Base-by-base conservation (phyloP, 2,888 invertebrate species). In the Spialia ferax region DNA sequence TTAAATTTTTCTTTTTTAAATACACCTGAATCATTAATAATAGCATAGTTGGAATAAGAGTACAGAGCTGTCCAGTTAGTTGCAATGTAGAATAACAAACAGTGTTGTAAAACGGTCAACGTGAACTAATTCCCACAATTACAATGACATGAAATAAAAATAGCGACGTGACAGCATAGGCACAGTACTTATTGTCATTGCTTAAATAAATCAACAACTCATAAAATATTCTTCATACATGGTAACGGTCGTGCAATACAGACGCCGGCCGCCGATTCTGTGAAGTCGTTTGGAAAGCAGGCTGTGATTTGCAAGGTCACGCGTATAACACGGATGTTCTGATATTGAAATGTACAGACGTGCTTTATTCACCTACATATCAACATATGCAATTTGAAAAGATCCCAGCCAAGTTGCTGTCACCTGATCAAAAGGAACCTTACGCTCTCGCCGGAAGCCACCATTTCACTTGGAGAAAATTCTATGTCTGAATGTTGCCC, bases 291-390 rank as follows among this genome's bases (percentile, higher is more conserved):
- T 93, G 91, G 93, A 93, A 93, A 93, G 93, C 93, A 91, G 93
- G 90, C 89, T 91, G 93, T 93, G 93, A 93, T 93, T 93, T 93
- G 93, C 93, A 93, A 93, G 93, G 93, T 93, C 93, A 93, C 92
- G 90, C 89, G 91, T 88, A 93, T 93, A 92, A 93, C 93, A 93
- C 93, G 93, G 93, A 93, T 93, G 93, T 93, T 92, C 92, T 92
- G 91, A 93, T 93, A 93, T 93, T 93, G 91, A 89, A 93, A 93
- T 93, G 92, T 91, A 91, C 87, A 92, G 89, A 90, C 93, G 88
- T 93, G 91, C 91, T 93, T 93, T 93, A 93, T 92, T 93, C 92
- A 93, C 93, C 93, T 91, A 93, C 92, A 91, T 93, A 92, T 92
- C 87, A 89, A 85, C 87, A 87, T 84, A 85, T 86, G 86, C 86